These are phyloP conservation scores for Zaprionus inermis DNA, from an alignment of 1,140 invertebrate species.

Conservation along the genomic window DNA sequence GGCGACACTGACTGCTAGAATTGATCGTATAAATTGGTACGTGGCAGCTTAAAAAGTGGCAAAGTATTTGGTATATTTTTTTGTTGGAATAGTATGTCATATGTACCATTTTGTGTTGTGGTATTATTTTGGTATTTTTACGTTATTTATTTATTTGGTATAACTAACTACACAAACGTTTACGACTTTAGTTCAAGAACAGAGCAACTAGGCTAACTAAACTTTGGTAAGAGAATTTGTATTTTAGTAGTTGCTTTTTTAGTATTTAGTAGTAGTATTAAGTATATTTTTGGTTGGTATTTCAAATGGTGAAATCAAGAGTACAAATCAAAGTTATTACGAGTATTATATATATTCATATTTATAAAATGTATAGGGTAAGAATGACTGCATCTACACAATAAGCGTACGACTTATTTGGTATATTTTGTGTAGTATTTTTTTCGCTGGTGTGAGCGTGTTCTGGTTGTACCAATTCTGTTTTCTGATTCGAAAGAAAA, in stretches of 20 bases:
- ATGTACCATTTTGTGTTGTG: constrained; percentile 12
- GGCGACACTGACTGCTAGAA: constrained; percentile 4
- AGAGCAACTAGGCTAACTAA: constrained; percentile 50
- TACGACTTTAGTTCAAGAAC: constrained; percentile 54
- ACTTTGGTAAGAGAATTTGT: constrained; percentile 30
- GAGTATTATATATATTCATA: constrained; percentile 33
- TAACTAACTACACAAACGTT: constrained; percentile 50
- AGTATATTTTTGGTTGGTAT: constrained; percentile 19
- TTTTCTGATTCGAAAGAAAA: constrained; percentile 9
- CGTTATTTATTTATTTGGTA: constrained; percentile 24
- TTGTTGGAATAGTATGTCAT: constrained; percentile 6
- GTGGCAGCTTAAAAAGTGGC: not conserved
- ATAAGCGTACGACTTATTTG: constrained; percentile 61
- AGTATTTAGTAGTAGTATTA: constrained; percentile 17
- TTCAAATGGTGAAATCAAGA: constrained; percentile 40
- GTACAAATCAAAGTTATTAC: constrained; percentile 36
- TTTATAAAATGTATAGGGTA: constrained; percentile 35
- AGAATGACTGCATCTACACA: constrained; percentile 53
- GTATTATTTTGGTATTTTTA: constrained; percentile 13
- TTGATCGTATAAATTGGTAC: constrained; percentile 2
- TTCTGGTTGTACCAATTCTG: constrained; percentile 13
- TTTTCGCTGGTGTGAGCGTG: constrained; percentile 25
- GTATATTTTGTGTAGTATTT: constrained; percentile 29
- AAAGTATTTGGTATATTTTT: not conserved
- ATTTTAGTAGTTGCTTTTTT: constrained; percentile 32